A percentile compares a stretch with the other conserved stretches of the same genome.
Evolutionary conservation across 2,113 vertebrate genomes (phyloP).

Genomic region (Ursus arctos): DNA sequence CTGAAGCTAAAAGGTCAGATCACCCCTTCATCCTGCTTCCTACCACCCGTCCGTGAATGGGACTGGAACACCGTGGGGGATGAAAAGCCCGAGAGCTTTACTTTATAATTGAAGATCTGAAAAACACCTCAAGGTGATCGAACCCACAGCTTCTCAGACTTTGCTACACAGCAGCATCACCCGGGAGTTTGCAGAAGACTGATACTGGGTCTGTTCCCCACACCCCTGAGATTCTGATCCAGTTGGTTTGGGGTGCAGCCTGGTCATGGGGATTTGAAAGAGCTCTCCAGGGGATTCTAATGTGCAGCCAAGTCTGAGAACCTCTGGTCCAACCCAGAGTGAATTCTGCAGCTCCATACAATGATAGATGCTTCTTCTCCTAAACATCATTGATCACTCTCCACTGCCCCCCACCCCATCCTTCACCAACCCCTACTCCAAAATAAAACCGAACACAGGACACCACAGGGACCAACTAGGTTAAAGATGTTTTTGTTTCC

Average conservation of each 20-base stretch:
- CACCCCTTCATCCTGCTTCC: slow-evolving; percentile 32
- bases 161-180: background rate
- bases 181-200: background rate
- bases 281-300: background rate
- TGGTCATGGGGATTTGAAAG: background rate
- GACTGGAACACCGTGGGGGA: background rate
- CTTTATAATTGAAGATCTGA: background rate
- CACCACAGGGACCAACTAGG: background rate
- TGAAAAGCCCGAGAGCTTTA: background rate
- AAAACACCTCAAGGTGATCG: background rate
- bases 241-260: background rate
- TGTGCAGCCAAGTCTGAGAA: background rate
- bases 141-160: background rate
- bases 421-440: background rate
- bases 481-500: background rate
- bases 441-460: background rate
- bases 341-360: too few relatives aligned
- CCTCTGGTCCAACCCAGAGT: background rate
- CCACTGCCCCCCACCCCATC: fast-evolving
- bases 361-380: background rate
- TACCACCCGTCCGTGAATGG: fast-evolving
- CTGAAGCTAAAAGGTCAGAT: background rate
- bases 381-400: background rate
- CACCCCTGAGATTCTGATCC: background rate
- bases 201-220: background rate